Conservation (phyloP, 2,888 invertebrate genomes). For the Xylophagus ater region DNA sequence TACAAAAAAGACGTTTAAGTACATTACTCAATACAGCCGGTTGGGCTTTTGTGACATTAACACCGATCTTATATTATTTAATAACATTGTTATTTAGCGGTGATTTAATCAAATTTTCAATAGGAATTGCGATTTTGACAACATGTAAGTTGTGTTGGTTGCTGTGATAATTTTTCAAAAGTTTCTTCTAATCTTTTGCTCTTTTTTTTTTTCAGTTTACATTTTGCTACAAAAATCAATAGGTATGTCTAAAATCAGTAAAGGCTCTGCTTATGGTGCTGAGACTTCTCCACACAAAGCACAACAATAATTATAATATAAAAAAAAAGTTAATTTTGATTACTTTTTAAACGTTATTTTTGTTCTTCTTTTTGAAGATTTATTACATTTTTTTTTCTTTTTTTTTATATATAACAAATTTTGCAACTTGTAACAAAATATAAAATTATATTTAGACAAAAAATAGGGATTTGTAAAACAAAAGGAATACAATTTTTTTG, state of each 20-base stretch:
- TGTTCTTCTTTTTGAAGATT: no score
- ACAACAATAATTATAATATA: no score
- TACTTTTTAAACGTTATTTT: no score
- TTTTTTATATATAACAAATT: no score
- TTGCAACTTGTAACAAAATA: no score
- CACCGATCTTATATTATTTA: conserved; percentile 61
- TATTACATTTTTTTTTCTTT: no score
- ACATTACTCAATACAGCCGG: conserved; percentile 58
- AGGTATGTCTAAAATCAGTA: conserved; percentile 73
- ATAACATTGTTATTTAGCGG: conserved; percentile 58
- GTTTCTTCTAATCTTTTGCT: background rate
- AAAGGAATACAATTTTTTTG: no score
- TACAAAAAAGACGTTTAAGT: conserved; percentile 48
- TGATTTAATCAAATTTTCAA: conserved; percentile 54
- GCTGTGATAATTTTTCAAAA: conserved; percentile 22
- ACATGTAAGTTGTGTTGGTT: conserved; percentile 82
- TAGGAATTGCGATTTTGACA: conserved; percentile 57
- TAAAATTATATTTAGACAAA: no score
- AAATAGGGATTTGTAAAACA: no score
- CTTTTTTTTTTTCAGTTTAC: conserved; percentile 53
- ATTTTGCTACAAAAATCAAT: conserved; percentile 66
- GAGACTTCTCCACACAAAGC: no score
- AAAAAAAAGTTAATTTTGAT: no score
- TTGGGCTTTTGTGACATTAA: conserved; percentile 58
- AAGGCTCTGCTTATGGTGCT: conserved; percentile 69